Conservation (phyloP, 2,113 vertebrate genomes). For the Calypte anna region DNA sequence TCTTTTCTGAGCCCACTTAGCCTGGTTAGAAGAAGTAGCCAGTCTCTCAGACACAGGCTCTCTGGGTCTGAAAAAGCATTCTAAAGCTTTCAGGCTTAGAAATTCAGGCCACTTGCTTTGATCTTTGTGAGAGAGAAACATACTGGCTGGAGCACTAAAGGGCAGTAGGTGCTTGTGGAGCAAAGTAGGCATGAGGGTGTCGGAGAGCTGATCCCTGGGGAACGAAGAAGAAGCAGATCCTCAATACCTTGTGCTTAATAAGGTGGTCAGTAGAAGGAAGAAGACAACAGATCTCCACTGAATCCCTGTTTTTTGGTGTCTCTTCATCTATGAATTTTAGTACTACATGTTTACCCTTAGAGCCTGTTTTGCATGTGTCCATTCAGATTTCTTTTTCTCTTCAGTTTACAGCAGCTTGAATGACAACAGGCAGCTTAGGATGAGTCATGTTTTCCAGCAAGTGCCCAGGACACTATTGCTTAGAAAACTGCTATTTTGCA, state of each 20-base stretch:
- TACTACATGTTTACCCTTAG: not conserved
- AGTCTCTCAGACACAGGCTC: not conserved
- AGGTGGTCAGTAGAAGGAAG: not conserved
- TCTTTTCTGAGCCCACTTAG: not conserved
- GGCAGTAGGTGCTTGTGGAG: not conserved
- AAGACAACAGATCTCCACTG: not conserved
- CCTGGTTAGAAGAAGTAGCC: not conserved
- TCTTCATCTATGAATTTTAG: not conserved
- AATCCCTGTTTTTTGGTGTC: not conserved
- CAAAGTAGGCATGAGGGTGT: not conserved
- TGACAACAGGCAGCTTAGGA: not conserved
- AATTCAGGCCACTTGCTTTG: not conserved
- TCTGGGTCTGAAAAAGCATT: not conserved
- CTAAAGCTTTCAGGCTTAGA: not conserved
- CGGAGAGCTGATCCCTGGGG: not conserved
- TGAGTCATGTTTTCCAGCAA: not conserved
- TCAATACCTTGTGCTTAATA: not conserved
- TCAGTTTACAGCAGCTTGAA: not conserved
- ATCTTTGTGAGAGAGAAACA: not conserved
- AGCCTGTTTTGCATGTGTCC: not conserved
- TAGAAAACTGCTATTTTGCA: not conserved
- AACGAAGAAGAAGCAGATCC: not conserved
- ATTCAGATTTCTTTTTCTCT: not conserved
- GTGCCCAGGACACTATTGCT: not conserved
- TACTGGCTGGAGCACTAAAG: not conserved